Evolutionary conservation across 2,888 invertebrate genomes (phyloP).

Genomic region (Germaria angustata): DNA sequence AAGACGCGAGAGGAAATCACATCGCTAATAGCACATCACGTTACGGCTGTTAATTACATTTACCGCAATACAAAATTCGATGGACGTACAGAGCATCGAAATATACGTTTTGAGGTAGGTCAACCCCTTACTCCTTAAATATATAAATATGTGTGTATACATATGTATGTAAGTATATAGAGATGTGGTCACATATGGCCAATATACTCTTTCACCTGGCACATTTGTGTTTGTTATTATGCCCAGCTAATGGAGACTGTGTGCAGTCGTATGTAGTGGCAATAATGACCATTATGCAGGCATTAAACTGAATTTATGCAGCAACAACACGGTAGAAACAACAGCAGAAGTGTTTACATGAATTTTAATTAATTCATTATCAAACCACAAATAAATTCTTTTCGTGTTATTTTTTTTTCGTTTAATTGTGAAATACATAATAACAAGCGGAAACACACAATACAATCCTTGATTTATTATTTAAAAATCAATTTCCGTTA

Average conservation of each 20-base stretch:
- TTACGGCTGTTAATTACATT: slow-evolving; percentile 98
- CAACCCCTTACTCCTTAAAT: background rate
- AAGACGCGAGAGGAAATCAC: slow-evolving; percentile 98
- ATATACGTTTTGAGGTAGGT: slow-evolving; percentile 96
- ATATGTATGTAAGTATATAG: background rate
- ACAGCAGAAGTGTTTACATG: slow-evolving; percentile 57
- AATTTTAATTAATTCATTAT: slow-evolving; percentile 64
- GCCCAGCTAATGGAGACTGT: slow-evolving; percentile 3
- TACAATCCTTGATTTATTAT: slow-evolving; percentile 63
- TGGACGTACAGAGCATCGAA: slow-evolving; percentile 92
- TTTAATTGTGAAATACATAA: background rate
- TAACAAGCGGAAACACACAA: slow-evolving; percentile 40
- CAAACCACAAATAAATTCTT: slow-evolving; percentile 54
- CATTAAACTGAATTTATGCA: slow-evolving; percentile 46
- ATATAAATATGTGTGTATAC: background rate
- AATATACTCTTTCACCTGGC: slow-evolving; percentile 18
- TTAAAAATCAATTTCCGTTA: slow-evolving; percentile 63
- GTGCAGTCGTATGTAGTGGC: background rate
- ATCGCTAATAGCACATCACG: slow-evolving; percentile 98
- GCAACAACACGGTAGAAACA: slow-evolving; percentile 2
- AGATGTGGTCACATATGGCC: slow-evolving; percentile 16
- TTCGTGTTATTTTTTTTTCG: background rate
- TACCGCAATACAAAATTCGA: slow-evolving; percentile 97
- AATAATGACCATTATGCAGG: slow-evolving; percentile 49
- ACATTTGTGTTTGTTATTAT: slow-evolving; percentile 19